Base-by-base conservation (phyloP, 2,797 vertebrate genomes). In the Mormyrops boulengeri region DNA sequence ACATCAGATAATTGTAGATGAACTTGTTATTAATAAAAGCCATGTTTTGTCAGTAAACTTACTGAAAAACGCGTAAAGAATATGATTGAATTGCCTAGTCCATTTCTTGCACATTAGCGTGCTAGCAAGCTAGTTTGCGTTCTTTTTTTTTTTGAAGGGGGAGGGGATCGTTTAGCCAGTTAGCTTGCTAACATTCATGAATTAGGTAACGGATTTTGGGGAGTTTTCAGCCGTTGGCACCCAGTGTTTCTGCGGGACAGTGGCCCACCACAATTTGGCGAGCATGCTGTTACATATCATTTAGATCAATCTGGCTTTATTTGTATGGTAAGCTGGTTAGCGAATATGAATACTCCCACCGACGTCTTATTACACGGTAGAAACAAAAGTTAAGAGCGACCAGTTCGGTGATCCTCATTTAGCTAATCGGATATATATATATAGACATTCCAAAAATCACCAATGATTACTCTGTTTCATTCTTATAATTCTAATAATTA, bases 301-400 rank as follows among this genome's bases (percentile, higher is more conserved):
- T 38, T 73, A 38, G 66, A 26, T 85, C n/a, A 3, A 1, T 52
- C n/a, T n/a, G 84, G 11, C 49, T 85, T 85, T 17, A 85, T 26
- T 85, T 85, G 47, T 26, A 52, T 50, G 4, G 84, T 52, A n/a
- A 52, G 22, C 1, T 85, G 44, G 82, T 50, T 12, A 85, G 47
- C n/a, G 19, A 41, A 9, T 22, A 85, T 26, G 82, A 49, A 44
- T 49, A 49, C 82, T 26, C 3, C 44, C 82, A 26, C 19, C 3
- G 82, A 85, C 82, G 44, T 50, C 41, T 85, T 50, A 85, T 85
- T 85, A 8, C 82, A 50, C n/a, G 8, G 47, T 6, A 50, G 47
- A 52, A 85, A 50, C 82, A 85, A 85, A 85, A 85, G 82, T 85
- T 85, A 85, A 22, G 47, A 49, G 82, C 49, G 41, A 50, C 82